Percentiles rank a stretch among this genome's conserved stretches.
These are phyloP conservation scores for Thunnus thynnus DNA, from an alignment of 2,113 vertebrate genomes.

Conservation along the genomic window DNA sequence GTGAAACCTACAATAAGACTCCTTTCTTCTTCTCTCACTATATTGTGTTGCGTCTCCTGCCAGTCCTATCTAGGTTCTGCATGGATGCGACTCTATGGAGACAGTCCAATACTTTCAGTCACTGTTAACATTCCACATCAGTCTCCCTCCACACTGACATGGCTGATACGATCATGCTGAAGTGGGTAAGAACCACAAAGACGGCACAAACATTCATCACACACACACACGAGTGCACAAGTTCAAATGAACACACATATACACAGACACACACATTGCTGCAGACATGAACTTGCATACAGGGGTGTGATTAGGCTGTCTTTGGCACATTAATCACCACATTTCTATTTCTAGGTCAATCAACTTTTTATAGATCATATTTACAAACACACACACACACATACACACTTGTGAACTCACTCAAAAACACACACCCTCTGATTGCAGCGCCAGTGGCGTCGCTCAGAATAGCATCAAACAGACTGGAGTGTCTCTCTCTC, in stretches of 20 bases:
- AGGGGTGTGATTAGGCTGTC: constrained; percentile 14
- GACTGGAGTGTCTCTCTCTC: constrained; percentile 50
- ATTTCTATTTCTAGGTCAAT: constrained; percentile 31
- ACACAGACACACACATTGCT: constrained; percentile 14
- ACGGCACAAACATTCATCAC: constrained; percentile 25
- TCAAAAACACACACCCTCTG: constrained; percentile 21
- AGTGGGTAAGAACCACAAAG: constrained; percentile 40
- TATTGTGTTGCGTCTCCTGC: constrained; percentile 56
- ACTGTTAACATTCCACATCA: constrained; percentile 79
- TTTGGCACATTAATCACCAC: background rate
- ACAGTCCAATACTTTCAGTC: constrained; percentile 73
- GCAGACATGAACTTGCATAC: constrained; percentile 7
- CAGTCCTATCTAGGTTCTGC: constrained; percentile 66
- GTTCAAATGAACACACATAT: constrained; percentile 4
- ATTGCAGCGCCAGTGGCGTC: constrained; percentile 60
- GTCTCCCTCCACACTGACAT: constrained; percentile 53
- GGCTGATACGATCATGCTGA: constrained; percentile 64
- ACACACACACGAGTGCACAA: constrained; percentile 19
- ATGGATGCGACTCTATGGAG: constrained; percentile 72
- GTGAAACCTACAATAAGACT: constrained; percentile 41
- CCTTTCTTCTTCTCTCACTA: constrained; percentile 35
- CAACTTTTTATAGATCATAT: constrained; percentile 30
- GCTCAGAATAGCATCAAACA: constrained; percentile 73
- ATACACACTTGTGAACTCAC: background rate
- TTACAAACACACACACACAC: constrained; percentile 10